Base-by-base conservation (phyloP, 2,888 invertebrate genomes). In the Ypsolopha sequella region DNA sequence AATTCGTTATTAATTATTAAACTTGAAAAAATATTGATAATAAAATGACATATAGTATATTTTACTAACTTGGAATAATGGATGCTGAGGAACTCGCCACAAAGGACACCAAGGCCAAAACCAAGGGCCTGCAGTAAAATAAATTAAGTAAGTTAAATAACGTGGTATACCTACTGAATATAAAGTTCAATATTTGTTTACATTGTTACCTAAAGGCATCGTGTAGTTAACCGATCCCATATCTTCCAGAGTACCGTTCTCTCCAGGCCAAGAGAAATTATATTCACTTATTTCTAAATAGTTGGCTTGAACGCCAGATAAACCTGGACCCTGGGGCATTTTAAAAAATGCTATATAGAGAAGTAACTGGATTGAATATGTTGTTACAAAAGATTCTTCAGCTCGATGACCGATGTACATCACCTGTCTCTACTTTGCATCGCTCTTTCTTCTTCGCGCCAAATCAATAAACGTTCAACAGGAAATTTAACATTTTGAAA, bases 51-150 rank as follows among this genome's bases (percentile, higher is more conserved):
- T n/a, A n/a, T n/a, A 4, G 24, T 24, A 24, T 24, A 4, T 24
- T 24, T 53, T 50, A 53, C 53, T 56, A 61, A 86, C 87, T 75
- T 87, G 87, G 72, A 87, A 87, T 41, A 90, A 65, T 45, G 89
- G 88, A 75, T 95, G 94, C 70, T 95, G 94, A 6, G 93, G 89
- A 51, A 91, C 87, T 65, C 90, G 89, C 93, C 94, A 94, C 51
- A 88, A 73, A n/a, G 88, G 89, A 66, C 92, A 93, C 90, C 91
- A 91, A 9, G 90, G 90, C 90, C 90, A 90, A 59, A 84, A 87
- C 90, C 89, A 90, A 6, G 89, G 89, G 49, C 87, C 90, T 85
- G 54, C 50, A 60, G 57, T 47, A 54, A 56, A 51, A 24, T n/a
- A 46, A 36, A 46, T 24, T 24, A 24, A 24, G 4, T 3, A 24